Evolutionary conservation across 2,888 invertebrate genomes (phyloP), one percentile per base, ranked within the genome.

Genomic region (Imbricaverruca yamaguchii): DNA sequence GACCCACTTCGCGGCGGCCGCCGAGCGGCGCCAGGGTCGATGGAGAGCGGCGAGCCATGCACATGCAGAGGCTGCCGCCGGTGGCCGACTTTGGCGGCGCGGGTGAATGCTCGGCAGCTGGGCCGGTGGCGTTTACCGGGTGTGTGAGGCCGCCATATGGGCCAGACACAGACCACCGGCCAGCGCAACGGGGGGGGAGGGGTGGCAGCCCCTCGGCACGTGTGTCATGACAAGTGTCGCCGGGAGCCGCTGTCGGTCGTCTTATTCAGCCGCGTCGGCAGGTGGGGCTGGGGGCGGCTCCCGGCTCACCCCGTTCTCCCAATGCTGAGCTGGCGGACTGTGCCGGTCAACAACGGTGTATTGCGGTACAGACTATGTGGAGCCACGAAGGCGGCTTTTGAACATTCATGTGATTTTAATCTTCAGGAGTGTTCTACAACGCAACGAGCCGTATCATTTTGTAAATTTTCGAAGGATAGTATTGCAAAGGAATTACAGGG

Each of bases 1-100:
- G 74, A 55, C 74, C 74, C 74, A 74, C 74, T 74, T 74, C 55
- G 55, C 21, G 74, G 15, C 11, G 18, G 74, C 55, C 69, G 69
- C 39, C 39, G 39, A 39, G 39, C 61, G 61, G 15, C 69, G 69
- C 55, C 74, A 74, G 74, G 74, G 74, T 74, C 74, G 74, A 74
- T 74, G 74, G 74, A 13, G 74, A 74, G 74, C 55, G 74, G 18
- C 21, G 74, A 55, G 55, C 9, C 18, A 53, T 21, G 55, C 13
- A 39, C 39, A 39, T 39, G 74, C 74, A 74, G 74, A 74, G 74
- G 53, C 74, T 74, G 39, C 53, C 55, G 74, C 7, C 74, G 74
- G 11, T 53, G 74, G 74, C 74, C 74, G 74, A 74, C 21, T 74
- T 74, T 55, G 74, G 13, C n/a, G 15, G 55, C 21, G 0, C 21